These are phyloP conservation scores for Pristionchus arcanus DNA, from an alignment of 2,888 invertebrate genomes.

Conservation along the genomic window DNA sequence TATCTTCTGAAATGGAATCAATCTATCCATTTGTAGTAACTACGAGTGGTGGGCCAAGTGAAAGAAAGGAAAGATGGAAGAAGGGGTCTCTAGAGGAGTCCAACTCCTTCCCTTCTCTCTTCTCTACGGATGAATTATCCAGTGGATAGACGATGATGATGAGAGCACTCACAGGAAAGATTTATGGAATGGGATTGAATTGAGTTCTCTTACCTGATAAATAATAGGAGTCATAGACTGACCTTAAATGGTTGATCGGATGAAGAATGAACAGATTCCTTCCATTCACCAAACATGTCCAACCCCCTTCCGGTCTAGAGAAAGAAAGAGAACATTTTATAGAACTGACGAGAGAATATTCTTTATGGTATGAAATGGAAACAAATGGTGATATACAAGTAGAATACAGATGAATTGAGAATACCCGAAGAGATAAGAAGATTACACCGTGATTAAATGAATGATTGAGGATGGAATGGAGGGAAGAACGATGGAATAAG, in stretches of 20 bases:
- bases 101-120: neutral
- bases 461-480: slow-evolving; percentile 42
- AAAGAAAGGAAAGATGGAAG: slow-evolving; percentile 35
- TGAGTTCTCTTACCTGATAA: neutral
- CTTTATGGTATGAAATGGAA: neutral
- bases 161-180: neutral
- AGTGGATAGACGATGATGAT: neutral
- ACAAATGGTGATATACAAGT: neutral
- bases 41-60: neutral
- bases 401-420: neutral
- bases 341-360: neutral
- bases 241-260: slow-evolving; percentile 43
- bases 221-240: slow-evolving; percentile 11
- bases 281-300: slow-evolving; percentile 52
- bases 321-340: neutral
- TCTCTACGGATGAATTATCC: slow-evolving; percentile 31
- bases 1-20: slow-evolving; percentile 39
- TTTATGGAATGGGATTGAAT: slow-evolving; percentile 15
- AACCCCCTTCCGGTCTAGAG: slow-evolving; percentile 42
- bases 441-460: slow-evolving; percentile 61
- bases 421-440: neutral
- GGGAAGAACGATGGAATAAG: neutral
- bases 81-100: neutral
- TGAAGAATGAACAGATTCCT: neutral
- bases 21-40: slow-evolving; percentile 6